Percentiles rank a stretch among this genome's conserved stretches.
These are phyloP conservation scores for Hydrozoanthus gracilis DNA, from an alignment of 92 coral and sea anemone genomes.

Conservation along the genomic window DNA sequence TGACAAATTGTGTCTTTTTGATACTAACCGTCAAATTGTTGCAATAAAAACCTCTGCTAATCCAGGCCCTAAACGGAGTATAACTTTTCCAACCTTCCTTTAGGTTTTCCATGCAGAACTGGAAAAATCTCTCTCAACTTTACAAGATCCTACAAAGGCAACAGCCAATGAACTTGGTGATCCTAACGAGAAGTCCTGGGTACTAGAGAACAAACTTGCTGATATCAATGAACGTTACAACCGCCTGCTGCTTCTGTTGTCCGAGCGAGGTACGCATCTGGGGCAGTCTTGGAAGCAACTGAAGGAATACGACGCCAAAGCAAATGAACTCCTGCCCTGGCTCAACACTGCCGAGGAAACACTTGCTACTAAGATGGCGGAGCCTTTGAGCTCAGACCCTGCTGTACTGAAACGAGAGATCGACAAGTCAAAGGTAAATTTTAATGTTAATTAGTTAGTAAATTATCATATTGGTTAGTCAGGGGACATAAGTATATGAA, in stretches of 20 bases:
- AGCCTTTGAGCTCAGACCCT: slow-evolving; percentile 79
- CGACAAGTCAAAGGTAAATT: slow-evolving; percentile 82
- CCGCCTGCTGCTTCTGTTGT: slow-evolving; percentile 83
- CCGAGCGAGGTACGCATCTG: slow-evolving; percentile 89
- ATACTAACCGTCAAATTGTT: no score
- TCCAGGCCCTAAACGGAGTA: no score
- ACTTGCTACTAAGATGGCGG: slow-evolving; percentile 87
- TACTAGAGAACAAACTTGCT: slow-evolving; percentile 96
- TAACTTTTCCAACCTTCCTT: background rate
- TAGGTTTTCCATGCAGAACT: slow-evolving; percentile 97
- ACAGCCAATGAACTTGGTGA: slow-evolving; percentile 68
- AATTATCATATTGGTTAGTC: no score
- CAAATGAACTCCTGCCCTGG: slow-evolving; percentile 94
- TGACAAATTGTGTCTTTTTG: no score
- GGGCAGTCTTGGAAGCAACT: slow-evolving; percentile 96
- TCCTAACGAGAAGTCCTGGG: slow-evolving; percentile 99
- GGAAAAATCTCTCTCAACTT: slow-evolving; percentile 87
- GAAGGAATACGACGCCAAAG: slow-evolving; percentile 92
- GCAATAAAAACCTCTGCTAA: no score
- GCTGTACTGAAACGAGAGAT: slow-evolving; percentile 69
- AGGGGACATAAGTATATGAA: no score
- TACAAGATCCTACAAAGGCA: slow-evolving; percentile 71
- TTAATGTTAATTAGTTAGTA: background rate
- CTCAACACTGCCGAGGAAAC: slow-evolving; percentile 84
- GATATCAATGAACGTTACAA: slow-evolving; percentile 98